Base-by-base conservation (phyloP, 1,140 invertebrate species). In the Babylonia areolata region DNA sequence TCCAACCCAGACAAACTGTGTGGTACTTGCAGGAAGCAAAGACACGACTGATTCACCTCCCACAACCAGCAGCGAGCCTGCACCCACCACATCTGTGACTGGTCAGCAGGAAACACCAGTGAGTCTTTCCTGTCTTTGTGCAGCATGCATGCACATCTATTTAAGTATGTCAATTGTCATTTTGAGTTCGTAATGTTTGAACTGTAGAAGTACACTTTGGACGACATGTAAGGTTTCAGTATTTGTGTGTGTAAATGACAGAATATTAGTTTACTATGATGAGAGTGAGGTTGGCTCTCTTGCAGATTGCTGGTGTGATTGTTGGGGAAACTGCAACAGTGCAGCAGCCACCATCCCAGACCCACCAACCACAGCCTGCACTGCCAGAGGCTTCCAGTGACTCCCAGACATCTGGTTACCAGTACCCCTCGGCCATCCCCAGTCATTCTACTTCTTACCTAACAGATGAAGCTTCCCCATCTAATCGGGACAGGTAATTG, bases 261-360 rank as follows among this genome's bases (percentile, higher is more conserved):
- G n/a, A n/a, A n/a, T n/a, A n/a, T n/a, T n/a, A n/a, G n/a, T n/a
- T n/a, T n/a, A n/a, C n/a, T n/a, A n/a, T n/a, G n/a, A n/a, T n/a
- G n/a, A n/a, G n/a, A n/a, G n/a, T n/a, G n/a, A n/a, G n/a, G n/a
- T n/a, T 51, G 9, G 46, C 58, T 80, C 12, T 80, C 35, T 88
- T 84, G 42, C 86, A 93, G 92, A 89, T 89, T 84, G 81, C 87
- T 42, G 91, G 91, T 81, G 81, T 92, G 37, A 89, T 88, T 46
- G 90, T 91, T 39, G 86, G 92, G 40, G 92, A 93, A 64, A 88
- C 92, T 46, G n/a, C 84, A 46, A 90, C 91, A 35, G 92, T 90
- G n/a, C 92, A 93, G 64, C 91, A 91, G 69, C 75, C 86, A 75
- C 90, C 91, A 82, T 83, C 88, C 23, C 86, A 87, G 35, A 23